Evolutionary conservation across 2,797 vertebrate genomes (phyloP).

Genomic region (Coilia nasus): DNA sequence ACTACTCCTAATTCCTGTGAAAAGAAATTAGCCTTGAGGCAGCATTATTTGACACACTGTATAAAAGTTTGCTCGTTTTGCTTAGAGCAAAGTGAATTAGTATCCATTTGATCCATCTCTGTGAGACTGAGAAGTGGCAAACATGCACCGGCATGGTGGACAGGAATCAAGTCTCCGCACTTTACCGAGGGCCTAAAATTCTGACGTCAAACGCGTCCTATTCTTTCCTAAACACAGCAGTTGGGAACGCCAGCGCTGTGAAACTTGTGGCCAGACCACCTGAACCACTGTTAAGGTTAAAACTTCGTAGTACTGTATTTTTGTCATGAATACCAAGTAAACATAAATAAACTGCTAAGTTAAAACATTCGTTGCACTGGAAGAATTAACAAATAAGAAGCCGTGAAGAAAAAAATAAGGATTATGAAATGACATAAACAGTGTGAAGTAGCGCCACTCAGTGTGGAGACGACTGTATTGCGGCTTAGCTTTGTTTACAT

Average conservation of each 20-base stretch:
- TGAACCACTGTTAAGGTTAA: not conserved
- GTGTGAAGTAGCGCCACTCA: conserved; percentile 59
- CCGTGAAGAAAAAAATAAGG: not conserved
- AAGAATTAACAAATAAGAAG: not conserved
- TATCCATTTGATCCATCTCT: not conserved
- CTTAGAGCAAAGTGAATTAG: not conserved
- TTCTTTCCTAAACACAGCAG: conserved; percentile 32
- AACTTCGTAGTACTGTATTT: not conserved
- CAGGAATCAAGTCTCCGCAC: not conserved
- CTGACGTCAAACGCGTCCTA: conserved; percentile 25
- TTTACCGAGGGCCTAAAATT: conserved; percentile 11
- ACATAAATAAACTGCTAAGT: not conserved
- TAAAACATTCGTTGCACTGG: not conserved
- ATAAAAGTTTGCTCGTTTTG: not conserved
- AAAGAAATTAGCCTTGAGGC: not conserved
- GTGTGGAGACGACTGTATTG: conserved; percentile 48
- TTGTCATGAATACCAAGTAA: not conserved
- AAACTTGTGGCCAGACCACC: not conserved
- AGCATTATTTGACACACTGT: not conserved
- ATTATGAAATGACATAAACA: conserved; percentile 2
- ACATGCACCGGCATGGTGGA: not conserved
- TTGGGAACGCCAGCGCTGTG: conserved; percentile 20
- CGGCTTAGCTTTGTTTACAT: conserved; percentile 76
- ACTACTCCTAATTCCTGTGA: not conserved
- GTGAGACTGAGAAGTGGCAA: not conserved